Percentiles rank a stretch among this genome's conserved stretches.
Conservation (phyloP, 2,888 invertebrate species). For the Entomobrya multifasciata region DNA sequence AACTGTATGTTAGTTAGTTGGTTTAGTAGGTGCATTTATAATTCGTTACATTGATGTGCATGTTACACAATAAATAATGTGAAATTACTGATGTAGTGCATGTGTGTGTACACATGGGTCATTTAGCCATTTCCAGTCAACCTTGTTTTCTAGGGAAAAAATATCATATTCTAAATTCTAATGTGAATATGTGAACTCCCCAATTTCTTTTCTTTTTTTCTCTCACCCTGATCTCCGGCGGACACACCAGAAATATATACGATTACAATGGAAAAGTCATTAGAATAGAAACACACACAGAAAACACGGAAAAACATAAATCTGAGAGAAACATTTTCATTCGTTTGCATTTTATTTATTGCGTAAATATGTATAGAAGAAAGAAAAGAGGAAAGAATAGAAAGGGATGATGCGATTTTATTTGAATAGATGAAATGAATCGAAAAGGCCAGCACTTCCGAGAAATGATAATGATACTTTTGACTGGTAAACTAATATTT, state of each 20-base stretch:
- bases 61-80: constrained; percentile 28
- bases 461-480: no score
- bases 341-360: constrained; percentile 48
- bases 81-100: background rate
- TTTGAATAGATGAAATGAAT: constrained; percentile 43
- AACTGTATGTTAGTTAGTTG: constrained; percentile 11
- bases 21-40: constrained; percentile 61
- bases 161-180: no score
- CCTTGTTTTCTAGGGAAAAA: no score
- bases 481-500: constrained; percentile 45
- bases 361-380: background rate
- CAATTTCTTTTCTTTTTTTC: no score
- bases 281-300: constrained; percentile 42
- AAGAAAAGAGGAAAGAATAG: constrained; percentile 7
- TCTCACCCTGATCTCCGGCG: no score
- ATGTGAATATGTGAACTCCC: no score
- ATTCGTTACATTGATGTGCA: constrained; percentile 60
- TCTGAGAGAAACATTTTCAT: background rate
- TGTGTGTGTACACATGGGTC: constrained; percentile 52
- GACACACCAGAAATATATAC: no score
- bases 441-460: constrained; percentile 26
- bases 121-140: constrained; percentile 70
- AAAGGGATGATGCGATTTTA: background rate
- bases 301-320: background rate
- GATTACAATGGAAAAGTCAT: constrained; percentile 53